phyloP scores from a whole-genome alignment of 37 sponge, comb jelly and placozoan genomes.

The Amphimedon queenslandica region DNA sequence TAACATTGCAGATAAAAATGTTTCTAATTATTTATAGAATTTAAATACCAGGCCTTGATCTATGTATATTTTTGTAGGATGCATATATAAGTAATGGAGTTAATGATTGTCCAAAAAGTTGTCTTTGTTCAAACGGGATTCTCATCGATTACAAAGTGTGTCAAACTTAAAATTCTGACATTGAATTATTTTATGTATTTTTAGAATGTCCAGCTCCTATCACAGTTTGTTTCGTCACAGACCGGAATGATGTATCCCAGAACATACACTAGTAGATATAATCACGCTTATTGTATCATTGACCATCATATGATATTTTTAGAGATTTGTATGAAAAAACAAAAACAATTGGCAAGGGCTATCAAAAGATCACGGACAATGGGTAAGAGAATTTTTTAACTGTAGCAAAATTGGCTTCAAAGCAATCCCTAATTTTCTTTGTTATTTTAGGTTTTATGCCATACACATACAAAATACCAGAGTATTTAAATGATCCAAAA shows the following conservation, averaged over 20 bases:
- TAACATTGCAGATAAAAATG: too few species aligned
- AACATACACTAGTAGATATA: conserved; percentile 55
- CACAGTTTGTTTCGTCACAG: conserved; percentile 71
- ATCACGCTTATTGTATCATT: too few species aligned
- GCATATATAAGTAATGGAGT: conserved; percentile 38
- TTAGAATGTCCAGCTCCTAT: conserved; percentile 62
- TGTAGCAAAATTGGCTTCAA: background rate
- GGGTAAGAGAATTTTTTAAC: conserved; percentile 16
- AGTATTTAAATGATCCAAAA: conserved; percentile 31
- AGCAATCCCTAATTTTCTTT: background rate
- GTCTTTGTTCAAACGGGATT: conserved; percentile 62
- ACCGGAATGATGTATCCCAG: conserved; percentile 79
- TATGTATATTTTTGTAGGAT: too few species aligned
- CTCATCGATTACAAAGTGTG: conserved; percentile 58
- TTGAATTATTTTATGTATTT: background rate
- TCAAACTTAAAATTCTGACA: background rate
- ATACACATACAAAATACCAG: conserved; percentile 27
- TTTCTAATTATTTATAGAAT: too few species aligned
- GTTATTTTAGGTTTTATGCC: conserved; percentile 46
- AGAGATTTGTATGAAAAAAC: conserved; percentile 65
- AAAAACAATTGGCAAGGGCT: conserved; percentile 42
- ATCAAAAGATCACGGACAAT: conserved; percentile 44
- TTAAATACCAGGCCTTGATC: too few species aligned
- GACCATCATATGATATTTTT: too few species aligned
- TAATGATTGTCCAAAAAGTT: conserved; percentile 64